phyloP scores from a whole-genome alignment of 2,113 vertebrate genomes.

The Dasyurus viverrinus region DNA sequence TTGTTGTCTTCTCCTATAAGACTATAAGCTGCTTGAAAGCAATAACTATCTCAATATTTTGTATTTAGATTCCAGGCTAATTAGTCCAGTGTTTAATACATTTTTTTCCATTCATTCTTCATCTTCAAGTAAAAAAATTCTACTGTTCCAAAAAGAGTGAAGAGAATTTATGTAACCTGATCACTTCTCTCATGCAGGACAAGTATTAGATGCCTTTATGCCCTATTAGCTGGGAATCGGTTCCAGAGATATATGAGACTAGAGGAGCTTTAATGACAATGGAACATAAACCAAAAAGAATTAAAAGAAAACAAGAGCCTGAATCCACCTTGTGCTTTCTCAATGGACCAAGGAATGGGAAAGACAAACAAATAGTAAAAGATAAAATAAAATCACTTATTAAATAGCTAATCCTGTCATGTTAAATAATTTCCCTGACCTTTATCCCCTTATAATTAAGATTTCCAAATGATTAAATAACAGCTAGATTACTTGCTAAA shows the following conservation, averaged over 20 bases:
- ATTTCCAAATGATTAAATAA: conserved; percentile 52
- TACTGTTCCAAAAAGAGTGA: conserved; percentile 66
- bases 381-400: conserved; percentile 30
- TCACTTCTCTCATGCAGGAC: conserved; percentile 71
- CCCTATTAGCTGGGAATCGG: conserved; percentile 65
- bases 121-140: conserved; percentile 53
- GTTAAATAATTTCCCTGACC: not conserved
- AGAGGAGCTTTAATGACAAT: conserved; percentile 74
- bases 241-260: conserved; percentile 72
- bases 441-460: conserved; percentile 52
- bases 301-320: conserved; percentile 77
- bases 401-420: conserved; percentile 24
- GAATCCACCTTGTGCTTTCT: conserved; percentile 66
- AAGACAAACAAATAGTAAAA: conserved; percentile 64
- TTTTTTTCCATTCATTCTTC: not conserved
- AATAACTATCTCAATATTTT: not conserved
- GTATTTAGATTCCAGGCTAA: not conserved
- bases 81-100: not conserved
- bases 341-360: not conserved
- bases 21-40: not conserved
- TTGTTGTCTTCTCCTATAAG: not conserved
- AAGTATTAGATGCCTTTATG: conserved; percentile 70
- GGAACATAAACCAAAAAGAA: conserved; percentile 74
- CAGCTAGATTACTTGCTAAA: not conserved
- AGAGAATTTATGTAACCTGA: conserved; percentile 64